Evolutionary conservation across 2,888 invertebrate genomes (phyloP), one percentile per base, ranked within the genome.

Genomic region (Cataglyphis livida): DNA sequence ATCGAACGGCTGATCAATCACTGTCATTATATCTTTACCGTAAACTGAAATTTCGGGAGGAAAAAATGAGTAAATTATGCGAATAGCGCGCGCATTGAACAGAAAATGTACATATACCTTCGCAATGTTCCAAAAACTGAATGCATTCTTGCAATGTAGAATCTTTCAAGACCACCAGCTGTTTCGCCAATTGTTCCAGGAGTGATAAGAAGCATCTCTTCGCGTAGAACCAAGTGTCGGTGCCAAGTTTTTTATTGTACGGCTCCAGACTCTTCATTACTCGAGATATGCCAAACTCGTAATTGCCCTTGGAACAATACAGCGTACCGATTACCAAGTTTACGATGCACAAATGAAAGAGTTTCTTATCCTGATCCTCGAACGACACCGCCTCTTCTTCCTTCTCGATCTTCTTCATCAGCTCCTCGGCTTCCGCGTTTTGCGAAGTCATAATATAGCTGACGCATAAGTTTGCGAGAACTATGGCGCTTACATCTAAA

Each of bases 401-500:
- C 90, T 99, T 98, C 94, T 99, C 99, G 89, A 99, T 99, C 95
- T 99, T 99, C 75, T 99, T 96, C 99, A 99, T 99, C 79, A 99
- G 96, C 92, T 99, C 99, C 95, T 99, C 99, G 15, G 99, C 99
- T 95, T 99, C 99, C 94, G 99, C 99, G 94, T 99, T 99, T 95
- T 99, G 98, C 73, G 98, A 98, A 1, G 99, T 99, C 99, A 99
- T 99, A 91, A 99, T 99, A 94, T 99, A 99, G 25, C 99, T 99
- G 1, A 99, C 99, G 94, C 99, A 99, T 48, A 99, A 95, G 95
- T 99, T 99, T 32, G 99, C 99, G 92, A 99, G 95, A 61, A 99
- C 99, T 54, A 99, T 98, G n/a, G 99, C 99, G 92, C 99, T 98
- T 15, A 99, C 97, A 89, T 98, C 97, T 94, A 99, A 95, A 92